Evolutionary conservation across 2,888 invertebrate genomes (phyloP), one percentile per base, ranked within the genome.

Genomic region (Acronicta aceris): DNA sequence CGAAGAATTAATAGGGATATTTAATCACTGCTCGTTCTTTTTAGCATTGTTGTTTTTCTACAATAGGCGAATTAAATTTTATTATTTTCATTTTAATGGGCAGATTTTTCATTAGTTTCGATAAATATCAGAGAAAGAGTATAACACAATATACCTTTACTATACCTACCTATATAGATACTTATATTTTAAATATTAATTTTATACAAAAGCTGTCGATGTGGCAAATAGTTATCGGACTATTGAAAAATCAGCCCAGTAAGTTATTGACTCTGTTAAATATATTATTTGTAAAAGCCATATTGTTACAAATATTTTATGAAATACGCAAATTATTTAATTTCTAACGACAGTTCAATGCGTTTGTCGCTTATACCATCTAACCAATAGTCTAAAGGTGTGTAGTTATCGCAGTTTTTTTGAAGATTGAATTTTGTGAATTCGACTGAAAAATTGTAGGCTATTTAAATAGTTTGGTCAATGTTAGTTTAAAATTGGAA

Each of bases 261-360:
- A 70, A 70, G 60, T 70, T 70, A 70, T 70, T 70, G 48, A 71
- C 17, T 43, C 36, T 60, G 65, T 71, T 70, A 54, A 54, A 48
- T 51, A 12, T 12, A 5, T 60, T 71, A 71, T 56, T 65, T 65
- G 7, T 70, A 70, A 65, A 70, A 70, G 69, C 69, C 69, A 70
- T 69, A 65, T 59, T 57, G 56, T 59, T 59, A 52, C 42, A 55
- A 46, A 15, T 40, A 27, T 41, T 42, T n/a, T 15, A 3, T 40
- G 49, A 9, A 45, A 1, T 46, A 10, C 8, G 48, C 15, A 13
- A 13, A 16, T 36, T 48, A 48, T 2, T 13, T 5, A 48, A 33
- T 13, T 27, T n/a, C 3, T 2, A 33, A 33, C 12, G 3, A 33
- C 30, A 9, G 38, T 38, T 38, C n/a, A 5, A 21, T 21, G 13